A percentile compares a stretch with the other conserved stretches of the same genome.
These are phyloP conservation scores for Paramuricea clavata DNA, from an alignment of 92 coral and sea anemone species.

Conservation along the genomic window DNA sequence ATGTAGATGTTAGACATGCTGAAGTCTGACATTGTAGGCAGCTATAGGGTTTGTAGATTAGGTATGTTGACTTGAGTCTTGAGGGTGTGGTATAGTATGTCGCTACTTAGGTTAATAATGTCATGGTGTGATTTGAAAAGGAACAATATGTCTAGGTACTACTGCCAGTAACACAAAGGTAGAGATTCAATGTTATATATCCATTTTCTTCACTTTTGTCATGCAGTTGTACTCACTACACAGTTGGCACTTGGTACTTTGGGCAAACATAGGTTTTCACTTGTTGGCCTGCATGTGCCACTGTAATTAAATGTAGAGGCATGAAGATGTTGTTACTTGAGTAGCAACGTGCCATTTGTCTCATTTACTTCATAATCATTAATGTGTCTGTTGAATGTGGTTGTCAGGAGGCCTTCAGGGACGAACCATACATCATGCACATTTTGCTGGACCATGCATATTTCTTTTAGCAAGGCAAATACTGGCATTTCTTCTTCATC, in stretches of 20 bases:
- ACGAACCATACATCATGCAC: slow-evolving; percentile 55
- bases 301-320: neutral
- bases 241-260: neutral
- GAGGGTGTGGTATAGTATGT: no score
- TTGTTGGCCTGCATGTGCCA: neutral
- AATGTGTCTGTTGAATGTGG: slow-evolving; percentile 60
- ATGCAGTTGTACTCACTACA: no score
- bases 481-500: slow-evolving; percentile 66
- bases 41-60: no score
- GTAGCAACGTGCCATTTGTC: neutral
- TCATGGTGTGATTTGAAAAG: no score
- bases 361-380: slow-evolving; percentile 54
- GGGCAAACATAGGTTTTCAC: slow-evolving; percentile 5
- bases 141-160: no score
- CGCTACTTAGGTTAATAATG: no score
- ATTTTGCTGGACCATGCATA: slow-evolving; percentile 60
- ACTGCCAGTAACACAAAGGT: no score
- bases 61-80: no score
- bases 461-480: slow-evolving; percentile 63
- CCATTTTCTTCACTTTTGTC: no score
- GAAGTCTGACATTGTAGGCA: no score
- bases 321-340: neutral
- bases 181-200: no score
- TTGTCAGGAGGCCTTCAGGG: slow-evolving; percentile 52
- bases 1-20: no score